These are phyloP conservation scores for Sander lucioperca DNA, from an alignment of 2,113 vertebrate species.

Conservation along the genomic window DNA sequence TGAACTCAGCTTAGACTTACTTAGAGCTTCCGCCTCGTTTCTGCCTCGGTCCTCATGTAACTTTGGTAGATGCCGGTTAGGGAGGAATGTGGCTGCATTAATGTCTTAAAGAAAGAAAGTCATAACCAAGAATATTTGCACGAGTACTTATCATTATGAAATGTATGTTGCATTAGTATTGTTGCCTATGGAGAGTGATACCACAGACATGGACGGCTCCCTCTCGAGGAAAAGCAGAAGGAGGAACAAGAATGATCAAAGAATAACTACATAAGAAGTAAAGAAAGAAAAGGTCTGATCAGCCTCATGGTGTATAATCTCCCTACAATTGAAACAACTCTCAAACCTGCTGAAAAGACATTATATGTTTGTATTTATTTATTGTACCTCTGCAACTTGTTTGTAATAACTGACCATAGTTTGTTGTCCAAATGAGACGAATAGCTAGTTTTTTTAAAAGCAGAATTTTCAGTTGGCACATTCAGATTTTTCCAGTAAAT, in stretches of 20 bases:
- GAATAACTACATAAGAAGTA: not conserved
- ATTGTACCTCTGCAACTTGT: not conserved
- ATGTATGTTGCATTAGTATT: constrained; percentile 2
- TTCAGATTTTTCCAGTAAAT: not conserved
- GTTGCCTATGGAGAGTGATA: not conserved
- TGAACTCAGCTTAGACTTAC: constrained; percentile 16
- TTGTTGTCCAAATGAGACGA: not conserved
- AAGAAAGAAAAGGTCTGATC: not conserved
- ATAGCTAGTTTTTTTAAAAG: not conserved
- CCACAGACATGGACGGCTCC: not conserved
- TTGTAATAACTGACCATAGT: not conserved
- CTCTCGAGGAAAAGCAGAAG: not conserved
- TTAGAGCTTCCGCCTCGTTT: constrained; percentile 3
- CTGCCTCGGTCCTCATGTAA: constrained; percentile 40
- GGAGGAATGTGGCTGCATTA: not conserved
- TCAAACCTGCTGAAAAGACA: not conserved
- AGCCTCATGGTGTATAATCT: constrained; percentile 1
- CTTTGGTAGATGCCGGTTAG: constrained; percentile 26
- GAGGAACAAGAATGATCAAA: not conserved
- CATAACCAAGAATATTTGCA: not conserved
- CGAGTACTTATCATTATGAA: constrained; percentile 6
- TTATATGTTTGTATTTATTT: not conserved
- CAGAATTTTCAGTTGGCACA: not conserved
- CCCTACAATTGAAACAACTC: not conserved
- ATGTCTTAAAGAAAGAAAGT: not conserved